Conservation (phyloP, 2,888 invertebrate species). For the Ischnura elegans region DNA sequence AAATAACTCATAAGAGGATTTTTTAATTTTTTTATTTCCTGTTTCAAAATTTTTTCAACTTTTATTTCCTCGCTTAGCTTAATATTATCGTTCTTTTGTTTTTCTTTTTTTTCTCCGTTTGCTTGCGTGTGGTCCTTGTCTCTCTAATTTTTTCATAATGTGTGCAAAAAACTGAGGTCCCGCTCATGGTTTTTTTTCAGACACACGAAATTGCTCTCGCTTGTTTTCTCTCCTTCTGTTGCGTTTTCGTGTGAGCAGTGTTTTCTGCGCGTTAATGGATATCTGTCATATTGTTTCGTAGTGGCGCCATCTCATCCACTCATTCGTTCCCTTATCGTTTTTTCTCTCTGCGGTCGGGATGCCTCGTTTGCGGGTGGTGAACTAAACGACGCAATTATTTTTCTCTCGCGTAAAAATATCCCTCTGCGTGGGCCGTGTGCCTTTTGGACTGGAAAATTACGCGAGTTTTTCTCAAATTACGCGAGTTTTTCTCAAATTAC, state of each 20-base stretch:
- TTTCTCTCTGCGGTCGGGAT: background rate
- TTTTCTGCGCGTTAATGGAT: constrained; percentile 12
- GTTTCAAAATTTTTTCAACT: too few relatives aligned
- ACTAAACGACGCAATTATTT: constrained; percentile 1
- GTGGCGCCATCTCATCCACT: background rate
- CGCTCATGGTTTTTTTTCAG: too few relatives aligned
- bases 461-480: constrained; percentile 9
- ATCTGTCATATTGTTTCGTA: constrained; percentile 4
- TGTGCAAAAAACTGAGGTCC: too few relatives aligned
- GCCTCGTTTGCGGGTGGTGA: background rate
- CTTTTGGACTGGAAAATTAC: background rate
- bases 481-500: background rate
- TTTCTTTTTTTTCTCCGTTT: background rate
- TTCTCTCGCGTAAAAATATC: background rate
- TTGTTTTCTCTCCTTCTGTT: too few relatives aligned
- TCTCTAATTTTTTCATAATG: too few relatives aligned
- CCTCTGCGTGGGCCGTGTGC: background rate
- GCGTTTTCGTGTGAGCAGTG: background rate
- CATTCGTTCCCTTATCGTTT: background rate
- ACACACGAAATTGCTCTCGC: too few relatives aligned
- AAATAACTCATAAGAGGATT: too few relatives aligned
- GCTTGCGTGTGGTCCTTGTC: too few relatives aligned
- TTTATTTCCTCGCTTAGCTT: too few relatives aligned
- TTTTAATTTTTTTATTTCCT: too few relatives aligned
- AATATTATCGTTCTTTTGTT: background rate